These are phyloP conservation scores for Aurelia aurita DNA, from an alignment of 30 jellyfish, hydroid and myxozoan species.

Conservation along the genomic window DNA sequence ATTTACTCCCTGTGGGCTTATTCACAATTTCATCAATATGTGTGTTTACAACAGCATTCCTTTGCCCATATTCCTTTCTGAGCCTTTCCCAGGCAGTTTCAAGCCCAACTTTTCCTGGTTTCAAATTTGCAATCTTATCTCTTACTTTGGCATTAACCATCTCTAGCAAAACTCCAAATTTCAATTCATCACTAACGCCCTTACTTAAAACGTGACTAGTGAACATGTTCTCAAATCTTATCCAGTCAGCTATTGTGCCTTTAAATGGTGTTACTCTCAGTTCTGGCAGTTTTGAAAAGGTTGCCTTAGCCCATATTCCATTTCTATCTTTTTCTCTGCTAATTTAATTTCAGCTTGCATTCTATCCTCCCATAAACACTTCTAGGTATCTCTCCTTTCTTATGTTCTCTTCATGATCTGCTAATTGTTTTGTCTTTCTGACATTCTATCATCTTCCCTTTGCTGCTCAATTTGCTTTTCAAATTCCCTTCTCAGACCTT, in stretches of 20 bases:
- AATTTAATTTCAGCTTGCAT: too few species aligned
- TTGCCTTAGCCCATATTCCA: too few species aligned
- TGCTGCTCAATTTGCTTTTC: too few species aligned
- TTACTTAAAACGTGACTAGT: constrained; percentile 35
- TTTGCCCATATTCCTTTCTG: constrained; percentile 54
- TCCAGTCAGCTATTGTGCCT: constrained; percentile 54
- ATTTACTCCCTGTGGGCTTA: constrained; percentile 21
- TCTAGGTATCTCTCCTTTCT: too few species aligned
- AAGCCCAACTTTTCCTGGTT: constrained; percentile 52
- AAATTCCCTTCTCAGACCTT: too few species aligned
- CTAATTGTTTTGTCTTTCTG: too few species aligned
- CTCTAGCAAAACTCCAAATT: constrained; percentile 49
- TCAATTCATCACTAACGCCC: constrained; percentile 25
- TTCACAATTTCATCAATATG: constrained; percentile 39
- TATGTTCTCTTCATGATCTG: too few species aligned
- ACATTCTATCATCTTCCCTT: too few species aligned
- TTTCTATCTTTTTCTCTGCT: too few species aligned
- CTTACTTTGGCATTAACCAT: constrained; percentile 41
- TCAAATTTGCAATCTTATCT: constrained; percentile 45
- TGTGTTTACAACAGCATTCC: constrained; percentile 30
- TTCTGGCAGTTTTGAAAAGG: constrained; percentile 49
- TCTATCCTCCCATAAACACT: too few species aligned
- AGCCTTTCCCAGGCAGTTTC: constrained; percentile 70
- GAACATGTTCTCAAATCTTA: constrained; percentile 43
- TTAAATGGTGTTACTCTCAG: constrained; percentile 38